phyloP scores from a whole-genome alignment of 1,140 invertebrate genomes.

The Drosophila punjabiensis region DNA sequence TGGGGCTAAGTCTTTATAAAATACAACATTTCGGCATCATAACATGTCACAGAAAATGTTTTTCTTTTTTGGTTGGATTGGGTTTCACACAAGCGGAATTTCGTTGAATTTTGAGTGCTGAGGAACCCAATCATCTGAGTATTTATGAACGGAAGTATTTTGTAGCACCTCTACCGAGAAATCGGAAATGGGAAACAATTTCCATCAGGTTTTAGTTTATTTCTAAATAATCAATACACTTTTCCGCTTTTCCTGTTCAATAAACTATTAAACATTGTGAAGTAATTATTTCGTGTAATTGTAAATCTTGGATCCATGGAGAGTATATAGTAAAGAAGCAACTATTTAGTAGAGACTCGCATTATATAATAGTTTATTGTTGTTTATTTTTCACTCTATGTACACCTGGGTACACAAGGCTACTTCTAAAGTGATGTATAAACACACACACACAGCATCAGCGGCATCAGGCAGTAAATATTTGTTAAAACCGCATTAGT shows the following conservation, averaged over 20 bases:
- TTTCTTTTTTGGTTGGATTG: slow-evolving; percentile 3
- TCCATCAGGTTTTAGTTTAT: not conserved
- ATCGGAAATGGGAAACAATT: slow-evolving; percentile 12
- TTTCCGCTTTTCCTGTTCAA: slow-evolving; percentile 12
- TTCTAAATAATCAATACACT: slow-evolving; percentile 9
- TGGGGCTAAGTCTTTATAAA: not conserved
- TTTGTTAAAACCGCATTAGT: slow-evolving; percentile 50
- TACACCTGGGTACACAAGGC: slow-evolving; percentile 28
- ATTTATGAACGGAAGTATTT: slow-evolving; percentile 9
- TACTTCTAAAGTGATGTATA: slow-evolving; percentile 26
- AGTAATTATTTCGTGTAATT: slow-evolving; percentile 26
- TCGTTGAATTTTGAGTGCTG: not conserved
- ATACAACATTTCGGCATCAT: slow-evolving; percentile 1
- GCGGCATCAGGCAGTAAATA: slow-evolving; percentile 34
- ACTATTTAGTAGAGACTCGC: slow-evolving; percentile 9
- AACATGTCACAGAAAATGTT: slow-evolving; percentile 9
- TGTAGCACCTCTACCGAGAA: not conserved
- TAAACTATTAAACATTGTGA: not conserved
- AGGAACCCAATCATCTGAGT: not conserved
- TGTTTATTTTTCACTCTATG: slow-evolving; percentile 25
- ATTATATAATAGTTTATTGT: slow-evolving; percentile 38
- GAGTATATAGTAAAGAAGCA: not conserved
- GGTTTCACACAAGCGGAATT: not conserved
- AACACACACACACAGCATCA: slow-evolving; percentile 8
- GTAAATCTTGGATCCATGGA: slow-evolving; percentile 10